A percentile compares a stretch with the other conserved stretches of the same genome.
phyloP scores from a whole-genome alignment of 2,888 invertebrate species.

The Pseudococcus viburni region DNA sequence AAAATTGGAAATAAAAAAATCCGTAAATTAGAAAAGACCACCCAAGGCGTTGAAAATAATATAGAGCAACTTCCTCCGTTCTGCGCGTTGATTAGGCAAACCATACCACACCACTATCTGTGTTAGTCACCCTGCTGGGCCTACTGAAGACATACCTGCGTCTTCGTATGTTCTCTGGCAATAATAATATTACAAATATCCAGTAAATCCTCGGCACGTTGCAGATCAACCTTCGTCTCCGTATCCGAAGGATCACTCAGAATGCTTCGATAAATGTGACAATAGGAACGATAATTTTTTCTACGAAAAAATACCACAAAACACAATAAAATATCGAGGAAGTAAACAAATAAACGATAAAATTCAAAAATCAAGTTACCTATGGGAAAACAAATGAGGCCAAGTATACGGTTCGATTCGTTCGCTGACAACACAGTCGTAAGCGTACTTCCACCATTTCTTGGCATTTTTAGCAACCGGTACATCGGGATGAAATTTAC shows the following conservation, averaged over 20 bases:
- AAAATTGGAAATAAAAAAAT: too few species aligned
- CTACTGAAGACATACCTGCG: conserved; percentile 75
- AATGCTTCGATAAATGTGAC: conserved; percentile 80
- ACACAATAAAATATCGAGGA: not conserved
- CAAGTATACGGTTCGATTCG: conserved; percentile 83
- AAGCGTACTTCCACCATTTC: conserved; percentile 85
- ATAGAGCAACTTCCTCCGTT: too few species aligned
- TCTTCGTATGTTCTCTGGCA: conserved; percentile 84
- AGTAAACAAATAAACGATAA: not conserved
- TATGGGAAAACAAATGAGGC: conserved; percentile 79
- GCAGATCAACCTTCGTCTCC: conserved; percentile 81
- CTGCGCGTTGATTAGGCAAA: not conserved
- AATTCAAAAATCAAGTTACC: conserved; percentile 71
- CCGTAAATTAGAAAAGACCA: too few species aligned
- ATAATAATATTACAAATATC: conserved; percentile 83
- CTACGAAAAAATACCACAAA: conserved; percentile 69
- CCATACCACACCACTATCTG: not conserved
- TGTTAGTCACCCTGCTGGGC: not conserved
- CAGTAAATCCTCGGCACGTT: conserved; percentile 82
- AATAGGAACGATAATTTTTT: conserved; percentile 80
- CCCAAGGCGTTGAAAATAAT: too few species aligned
- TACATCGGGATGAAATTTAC: conserved; percentile 77
- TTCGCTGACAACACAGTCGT: conserved; percentile 80
- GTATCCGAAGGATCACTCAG: conserved; percentile 81
- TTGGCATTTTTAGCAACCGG: conserved; percentile 76